phyloP scores from a whole-genome alignment of 2,888 invertebrate genomes.

The Cryptocheilus praepositus region DNA sequence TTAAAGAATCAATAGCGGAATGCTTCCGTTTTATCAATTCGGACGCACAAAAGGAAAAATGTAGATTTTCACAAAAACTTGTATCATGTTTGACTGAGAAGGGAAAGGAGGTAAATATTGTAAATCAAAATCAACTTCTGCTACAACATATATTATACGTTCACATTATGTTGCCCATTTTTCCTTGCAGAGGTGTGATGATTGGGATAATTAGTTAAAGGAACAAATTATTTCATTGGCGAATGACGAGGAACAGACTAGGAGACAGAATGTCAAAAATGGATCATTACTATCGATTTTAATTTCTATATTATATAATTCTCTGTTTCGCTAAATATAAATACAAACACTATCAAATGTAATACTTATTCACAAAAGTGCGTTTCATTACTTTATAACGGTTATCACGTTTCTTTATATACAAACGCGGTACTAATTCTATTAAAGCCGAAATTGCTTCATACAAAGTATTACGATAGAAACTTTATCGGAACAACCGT shows the following conservation, averaged over 20 bases:
- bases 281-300: neutral
- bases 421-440: too few species aligned
- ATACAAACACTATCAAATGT: neutral
- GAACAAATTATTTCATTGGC: neutral
- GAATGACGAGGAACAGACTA: neutral
- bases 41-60: constrained; percentile 77
- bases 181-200: constrained; percentile 80
- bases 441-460: too few species aligned
- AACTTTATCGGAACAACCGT: too few species aligned
- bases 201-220: constrained; percentile 79
- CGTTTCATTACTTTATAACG: neutral
- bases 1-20: constrained; percentile 83
- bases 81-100: constrained; percentile 83
- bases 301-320: constrained; percentile 1
- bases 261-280: too few species aligned
- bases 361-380: neutral
- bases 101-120: constrained; percentile 76
- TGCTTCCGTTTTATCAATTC: constrained; percentile 80
- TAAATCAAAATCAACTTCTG: neutral
- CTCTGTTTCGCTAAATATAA: neutral
- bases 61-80: constrained; percentile 81
- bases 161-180: constrained; percentile 12
- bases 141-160: neutral
- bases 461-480: neutral
- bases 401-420: neutral